Evolutionary conservation across 2,797 vertebrate species (phyloP).

Genomic region (Malurus leucopterus): DNA sequence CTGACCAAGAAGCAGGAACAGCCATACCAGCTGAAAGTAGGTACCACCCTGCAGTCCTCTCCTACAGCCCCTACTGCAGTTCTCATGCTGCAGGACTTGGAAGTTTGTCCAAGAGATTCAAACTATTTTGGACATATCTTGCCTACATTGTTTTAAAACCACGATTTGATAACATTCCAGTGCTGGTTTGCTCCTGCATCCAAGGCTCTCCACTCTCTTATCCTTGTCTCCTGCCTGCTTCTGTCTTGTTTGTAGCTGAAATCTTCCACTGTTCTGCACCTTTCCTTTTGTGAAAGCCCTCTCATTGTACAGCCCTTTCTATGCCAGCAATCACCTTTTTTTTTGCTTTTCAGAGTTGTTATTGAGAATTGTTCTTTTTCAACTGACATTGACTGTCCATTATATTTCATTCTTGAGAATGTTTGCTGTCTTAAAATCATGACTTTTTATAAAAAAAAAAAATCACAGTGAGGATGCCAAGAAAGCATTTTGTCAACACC

Average conservation of each 20-base stretch:
- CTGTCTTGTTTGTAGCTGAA: not conserved
- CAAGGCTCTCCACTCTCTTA: not conserved
- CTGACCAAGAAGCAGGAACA: slow-evolving; percentile 79
- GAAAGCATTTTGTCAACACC: not conserved
- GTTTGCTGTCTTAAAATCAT: not conserved
- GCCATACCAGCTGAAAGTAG: slow-evolving; percentile 88
- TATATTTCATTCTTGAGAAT: not conserved
- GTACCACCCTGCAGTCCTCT: slow-evolving; percentile 14
- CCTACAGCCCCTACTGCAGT: not conserved
- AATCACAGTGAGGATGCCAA: not conserved
- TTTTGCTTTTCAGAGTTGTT: not conserved
- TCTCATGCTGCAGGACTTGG: not conserved
- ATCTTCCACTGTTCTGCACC: not conserved
- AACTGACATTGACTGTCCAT: not conserved
- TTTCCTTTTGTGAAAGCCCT: not conserved
- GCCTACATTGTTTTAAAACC: not conserved
- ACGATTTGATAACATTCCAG: not conserved
- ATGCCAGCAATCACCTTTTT: not conserved
- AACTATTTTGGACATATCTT: not conserved
- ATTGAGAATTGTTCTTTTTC: not conserved
- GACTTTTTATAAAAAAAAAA: not conserved
- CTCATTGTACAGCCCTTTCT: not conserved
- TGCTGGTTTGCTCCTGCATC: not conserved
- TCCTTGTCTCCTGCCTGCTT: not conserved
- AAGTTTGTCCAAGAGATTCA: not conserved